Conservation (phyloP, 2,888 invertebrate species). For the Tachina lurida region DNA sequence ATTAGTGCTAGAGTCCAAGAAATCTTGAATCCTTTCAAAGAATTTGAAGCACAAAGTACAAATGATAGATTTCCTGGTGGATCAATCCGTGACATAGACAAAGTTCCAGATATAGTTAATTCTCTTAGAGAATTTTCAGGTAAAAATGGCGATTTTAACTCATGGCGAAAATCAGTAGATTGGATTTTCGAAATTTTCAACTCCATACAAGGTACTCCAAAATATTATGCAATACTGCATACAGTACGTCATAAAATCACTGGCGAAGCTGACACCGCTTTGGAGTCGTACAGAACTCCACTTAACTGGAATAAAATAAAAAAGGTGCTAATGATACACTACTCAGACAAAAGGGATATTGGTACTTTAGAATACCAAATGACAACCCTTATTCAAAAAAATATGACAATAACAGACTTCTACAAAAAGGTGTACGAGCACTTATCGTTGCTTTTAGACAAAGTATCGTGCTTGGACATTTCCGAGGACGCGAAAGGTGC, state of each 20-base stretch:
- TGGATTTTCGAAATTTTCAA: conserved; percentile 12
- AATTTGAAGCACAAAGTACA: too few species aligned
- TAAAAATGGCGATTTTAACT: conserved; percentile 3
- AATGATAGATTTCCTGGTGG: too few species aligned
- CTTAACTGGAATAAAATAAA: conserved; percentile 41
- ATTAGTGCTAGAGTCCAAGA: too few species aligned
- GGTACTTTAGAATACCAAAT: conserved; percentile 39
- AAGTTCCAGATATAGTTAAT: too few species aligned
- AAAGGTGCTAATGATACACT: conserved; percentile 18
- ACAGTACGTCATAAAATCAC: conserved; percentile 39
- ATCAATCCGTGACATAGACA: too few species aligned
- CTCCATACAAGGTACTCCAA: too few species aligned
- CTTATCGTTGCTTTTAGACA: conserved; percentile 21
- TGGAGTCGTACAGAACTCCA: conserved; percentile 55
- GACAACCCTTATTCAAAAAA: conserved; percentile 12
- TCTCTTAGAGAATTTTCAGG: too few species aligned
- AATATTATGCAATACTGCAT: conserved; percentile 29
- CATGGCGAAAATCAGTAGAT: conserved; percentile 37
- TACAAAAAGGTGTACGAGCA: conserved; percentile 20
- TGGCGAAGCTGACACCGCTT: conserved; percentile 41
- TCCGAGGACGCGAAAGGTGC: background rate
- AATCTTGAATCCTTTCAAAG: too few species aligned
- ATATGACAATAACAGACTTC: conserved; percentile 3
- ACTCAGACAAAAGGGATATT: conserved; percentile 31
- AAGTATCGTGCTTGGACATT: conserved; percentile 21